These are phyloP conservation scores for Lampris megalopsis DNA, from an alignment of 2,113 vertebrate species.

Conservation along the genomic window DNA sequence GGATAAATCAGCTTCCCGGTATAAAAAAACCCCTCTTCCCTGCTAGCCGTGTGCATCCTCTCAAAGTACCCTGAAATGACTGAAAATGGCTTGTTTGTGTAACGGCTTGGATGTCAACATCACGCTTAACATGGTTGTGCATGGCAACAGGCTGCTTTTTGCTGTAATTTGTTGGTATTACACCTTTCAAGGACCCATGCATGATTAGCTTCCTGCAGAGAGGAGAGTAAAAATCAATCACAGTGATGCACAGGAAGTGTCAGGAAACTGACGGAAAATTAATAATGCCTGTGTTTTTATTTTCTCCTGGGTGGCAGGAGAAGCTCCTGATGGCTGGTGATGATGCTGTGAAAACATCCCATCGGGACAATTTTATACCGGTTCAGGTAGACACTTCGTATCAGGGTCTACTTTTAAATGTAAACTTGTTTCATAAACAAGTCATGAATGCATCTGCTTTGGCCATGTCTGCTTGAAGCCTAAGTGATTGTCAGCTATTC, in stretches of 20 bases:
- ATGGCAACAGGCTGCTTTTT: conserved; percentile 29
- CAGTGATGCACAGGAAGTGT: conserved; percentile 45
- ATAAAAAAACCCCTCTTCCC: neutral
- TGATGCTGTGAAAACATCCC: conserved; percentile 50
- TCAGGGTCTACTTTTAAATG: conserved; percentile 29
- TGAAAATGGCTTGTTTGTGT: conserved; percentile 16
- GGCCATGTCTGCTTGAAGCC: conserved; percentile 56
- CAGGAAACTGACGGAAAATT: conserved; percentile 67
- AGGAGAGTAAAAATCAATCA: conserved; percentile 72
- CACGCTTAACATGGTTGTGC: conserved; percentile 45
- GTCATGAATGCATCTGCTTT: conserved; percentile 58
- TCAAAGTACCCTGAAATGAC: conserved; percentile 13
- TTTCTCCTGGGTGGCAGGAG: conserved; percentile 46
- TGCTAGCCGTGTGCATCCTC: conserved; percentile 32
- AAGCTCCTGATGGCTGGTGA: conserved; percentile 29
- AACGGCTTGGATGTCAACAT: conserved; percentile 55
- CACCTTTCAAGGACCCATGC: conserved; percentile 50
- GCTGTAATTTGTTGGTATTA: conserved; percentile 47
- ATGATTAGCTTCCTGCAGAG: conserved; percentile 59
- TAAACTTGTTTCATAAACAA: conserved; percentile 47
- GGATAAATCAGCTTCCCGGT: conserved; percentile 1
- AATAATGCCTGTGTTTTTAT: conserved; percentile 69
- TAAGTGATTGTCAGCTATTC: conserved; percentile 56
- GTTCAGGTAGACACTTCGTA: conserved; percentile 39
- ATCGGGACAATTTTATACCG: conserved; percentile 59